Conservation (phyloP, 2,888 invertebrate species). For the Hemicrepidius hirtus region DNA sequence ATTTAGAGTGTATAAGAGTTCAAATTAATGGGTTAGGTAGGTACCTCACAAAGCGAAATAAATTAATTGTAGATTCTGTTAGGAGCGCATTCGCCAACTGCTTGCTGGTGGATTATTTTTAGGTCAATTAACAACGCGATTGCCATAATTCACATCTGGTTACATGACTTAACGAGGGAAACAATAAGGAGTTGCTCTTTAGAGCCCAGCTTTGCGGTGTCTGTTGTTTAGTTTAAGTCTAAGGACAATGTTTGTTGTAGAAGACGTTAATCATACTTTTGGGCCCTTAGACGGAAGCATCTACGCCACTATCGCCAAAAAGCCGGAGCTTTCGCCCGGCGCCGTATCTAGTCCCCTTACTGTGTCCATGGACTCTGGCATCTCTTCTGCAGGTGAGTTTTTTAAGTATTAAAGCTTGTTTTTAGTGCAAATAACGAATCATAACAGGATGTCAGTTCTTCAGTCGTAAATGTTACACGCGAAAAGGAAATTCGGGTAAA, state of each 20-base stretch:
- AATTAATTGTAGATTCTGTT: conserved; percentile 18
- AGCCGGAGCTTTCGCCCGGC: conserved; percentile 72
- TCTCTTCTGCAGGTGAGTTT: conserved; percentile 81
- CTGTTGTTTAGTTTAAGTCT: conserved; percentile 21
- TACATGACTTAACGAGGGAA: conserved; percentile 38
- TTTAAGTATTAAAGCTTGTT: conserved; percentile 5
- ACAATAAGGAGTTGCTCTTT: conserved; percentile 37
- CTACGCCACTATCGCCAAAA: conserved; percentile 82
- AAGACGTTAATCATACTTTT: conserved; percentile 84
- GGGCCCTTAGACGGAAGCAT: conserved; percentile 93
- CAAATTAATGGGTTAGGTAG: neutral
- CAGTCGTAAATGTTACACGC: neutral
- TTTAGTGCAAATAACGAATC: conserved; percentile 8
- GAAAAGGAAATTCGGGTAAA: conserved; percentile 9
- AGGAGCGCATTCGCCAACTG: conserved; percentile 26
- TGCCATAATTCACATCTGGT: conserved; percentile 41
- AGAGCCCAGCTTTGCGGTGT: neutral
- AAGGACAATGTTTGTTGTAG: conserved; percentile 68
- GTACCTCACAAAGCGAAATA: conserved; percentile 1
- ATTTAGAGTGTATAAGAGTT: neutral
- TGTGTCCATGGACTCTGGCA: conserved; percentile 94
- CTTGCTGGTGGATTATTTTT: conserved; percentile 38
- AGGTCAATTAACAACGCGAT: conserved; percentile 46
- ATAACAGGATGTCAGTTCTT: conserved; percentile 18
- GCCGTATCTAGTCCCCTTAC: conserved; percentile 83